Conservation (phyloP, 2,113 vertebrate genomes). For the Hemichromis elongatus region DNA sequence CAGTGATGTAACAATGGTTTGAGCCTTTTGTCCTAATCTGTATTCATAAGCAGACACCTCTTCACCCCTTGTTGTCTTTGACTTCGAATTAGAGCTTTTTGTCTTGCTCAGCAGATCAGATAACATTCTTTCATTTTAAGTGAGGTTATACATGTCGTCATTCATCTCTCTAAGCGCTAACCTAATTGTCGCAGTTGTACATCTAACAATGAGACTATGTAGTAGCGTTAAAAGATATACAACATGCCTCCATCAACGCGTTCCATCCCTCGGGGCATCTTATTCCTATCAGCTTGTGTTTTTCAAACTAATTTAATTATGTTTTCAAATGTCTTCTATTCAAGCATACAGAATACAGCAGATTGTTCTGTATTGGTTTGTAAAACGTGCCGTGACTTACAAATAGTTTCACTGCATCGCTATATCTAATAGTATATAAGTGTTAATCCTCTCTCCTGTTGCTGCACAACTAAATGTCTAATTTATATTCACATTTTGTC, state of each 20-base stretch:
- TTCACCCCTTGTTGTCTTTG: background rate
- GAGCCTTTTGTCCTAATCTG: background rate
- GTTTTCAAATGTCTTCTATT: background rate
- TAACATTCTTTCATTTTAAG: conserved; percentile 6
- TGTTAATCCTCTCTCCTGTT: background rate
- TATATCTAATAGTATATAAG: background rate
- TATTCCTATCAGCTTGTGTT: background rate
- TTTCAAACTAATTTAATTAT: background rate
- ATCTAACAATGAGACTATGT: background rate
- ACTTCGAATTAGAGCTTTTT: background rate
- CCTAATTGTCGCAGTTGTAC: background rate
- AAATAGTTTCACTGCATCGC: rapidly evolving
- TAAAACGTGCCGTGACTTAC: background rate
- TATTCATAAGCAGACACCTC: background rate
- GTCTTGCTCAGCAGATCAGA: background rate
- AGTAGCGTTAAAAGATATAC: background rate
- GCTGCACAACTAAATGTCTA: conserved; percentile 35
- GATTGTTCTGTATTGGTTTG: background rate
- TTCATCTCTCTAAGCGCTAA: background rate
- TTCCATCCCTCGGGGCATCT: background rate
- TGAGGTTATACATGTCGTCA: background rate
- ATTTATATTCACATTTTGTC: background rate
- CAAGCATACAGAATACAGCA: background rate
- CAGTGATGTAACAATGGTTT: background rate
- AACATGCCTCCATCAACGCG: background rate